phyloP scores from a whole-genome alignment of 2,113 vertebrate genomes.

The Grallaria varia region DNA sequence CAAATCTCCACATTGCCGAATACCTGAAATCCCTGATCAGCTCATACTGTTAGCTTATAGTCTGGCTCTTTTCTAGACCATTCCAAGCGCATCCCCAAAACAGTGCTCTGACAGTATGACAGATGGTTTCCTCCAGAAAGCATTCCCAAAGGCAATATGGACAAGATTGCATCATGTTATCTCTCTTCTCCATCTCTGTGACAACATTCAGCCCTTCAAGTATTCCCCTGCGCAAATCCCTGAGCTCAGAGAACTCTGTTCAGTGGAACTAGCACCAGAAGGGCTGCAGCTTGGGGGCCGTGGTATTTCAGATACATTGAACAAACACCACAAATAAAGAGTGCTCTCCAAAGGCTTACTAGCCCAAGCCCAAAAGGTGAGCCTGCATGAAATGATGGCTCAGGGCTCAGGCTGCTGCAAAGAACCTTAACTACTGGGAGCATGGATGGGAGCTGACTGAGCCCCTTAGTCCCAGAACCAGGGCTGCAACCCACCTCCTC shows the following conservation, averaged over 20 bases:
- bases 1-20: background rate
- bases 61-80: background rate
- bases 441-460: fast-evolving
- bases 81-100: background rate
- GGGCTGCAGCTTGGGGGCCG: background rate
- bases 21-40: background rate
- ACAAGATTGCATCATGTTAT: fast-evolving
- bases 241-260: background rate
- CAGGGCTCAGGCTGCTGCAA: background rate
- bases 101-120: background rate
- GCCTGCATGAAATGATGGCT: fast-evolving
- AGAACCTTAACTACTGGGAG: fast-evolving
- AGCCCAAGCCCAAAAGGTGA: background rate
- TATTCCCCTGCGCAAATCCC: background rate
- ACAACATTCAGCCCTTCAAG: background rate
- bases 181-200: background rate
- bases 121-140: background rate
- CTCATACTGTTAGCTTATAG: background rate
- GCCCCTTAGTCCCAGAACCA: fast-evolving
- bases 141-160: background rate
- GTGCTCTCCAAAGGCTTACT: background rate
- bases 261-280: background rate
- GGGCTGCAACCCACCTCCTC: background rate
- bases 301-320: fast-evolving
- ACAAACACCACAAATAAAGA: background rate